Base-by-base conservation (phyloP, 2,113 vertebrate genomes). In the Prunella himalayana region DNA sequence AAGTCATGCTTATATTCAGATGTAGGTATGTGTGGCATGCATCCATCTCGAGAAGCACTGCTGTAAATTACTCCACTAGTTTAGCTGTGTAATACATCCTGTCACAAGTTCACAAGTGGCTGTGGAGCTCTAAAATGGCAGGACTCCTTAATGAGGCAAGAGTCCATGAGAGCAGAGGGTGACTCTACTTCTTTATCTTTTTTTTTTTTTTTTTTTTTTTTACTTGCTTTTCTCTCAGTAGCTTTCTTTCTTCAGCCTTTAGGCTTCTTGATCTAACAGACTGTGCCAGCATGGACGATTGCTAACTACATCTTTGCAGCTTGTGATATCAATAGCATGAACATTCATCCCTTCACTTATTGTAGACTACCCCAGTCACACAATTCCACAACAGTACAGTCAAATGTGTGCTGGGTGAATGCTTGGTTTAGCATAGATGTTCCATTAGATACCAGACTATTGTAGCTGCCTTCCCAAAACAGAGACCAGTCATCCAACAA, bases 21-120 rank as follows among this genome's bases (percentile, higher is more conserved):
- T 63, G 30, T 37, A 88, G 65, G 92, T 90, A 97, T 94, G 95
- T 19, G 7, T 64, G 95, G 91, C 80, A 97, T 83, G 91, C 39
- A 83, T 31, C 76, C 56, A 42, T 49, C 71, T 61, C 1, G 1
- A 77, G 66, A 77, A 63, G 50, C 31, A 49, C 20, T 49, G 45
- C 47, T 83, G 54, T 75, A 47, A 95, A 92, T 87, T 75, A 63
- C 68, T 86, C 7, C 39, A 78, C 50, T 66, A 15, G 22, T 77
- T 90, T 45, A 84, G 39, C 76, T 83, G 49, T 63, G 22, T 70
- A 92, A 81, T 73, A 31, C 41, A 88, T 90, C 75, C 92, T 90
- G 82, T 65, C 45, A 60, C 33, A 68, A 81, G 33, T 19, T 65
- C 45, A 60, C 33, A 68, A 81, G 33, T 19, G 37, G 25, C 33